These are phyloP conservation scores for Ichneumon xanthorius DNA, from an alignment of 2,888 invertebrate genomes.

Conservation along the genomic window DNA sequence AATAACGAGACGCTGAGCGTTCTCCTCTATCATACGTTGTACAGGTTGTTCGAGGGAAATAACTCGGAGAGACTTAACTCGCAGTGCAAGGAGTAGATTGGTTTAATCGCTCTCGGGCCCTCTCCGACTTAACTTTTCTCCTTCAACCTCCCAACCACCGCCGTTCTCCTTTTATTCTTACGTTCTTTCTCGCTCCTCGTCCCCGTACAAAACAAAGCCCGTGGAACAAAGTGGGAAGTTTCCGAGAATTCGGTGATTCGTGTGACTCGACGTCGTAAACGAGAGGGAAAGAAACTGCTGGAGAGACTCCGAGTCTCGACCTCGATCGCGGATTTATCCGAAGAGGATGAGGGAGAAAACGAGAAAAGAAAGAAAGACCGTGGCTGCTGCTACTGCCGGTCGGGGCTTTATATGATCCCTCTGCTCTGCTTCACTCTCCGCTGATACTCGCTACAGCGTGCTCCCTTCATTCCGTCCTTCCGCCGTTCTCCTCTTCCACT, in stretches of 20 bases:
- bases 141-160: constrained; percentile 1
- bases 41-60: constrained; percentile 18
- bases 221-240: constrained; percentile 72
- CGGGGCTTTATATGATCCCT: constrained; percentile 60
- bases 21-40: not conserved
- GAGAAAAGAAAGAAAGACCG: constrained; percentile 55
- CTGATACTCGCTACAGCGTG: constrained; percentile 22
- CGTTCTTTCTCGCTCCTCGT: constrained; percentile 32
- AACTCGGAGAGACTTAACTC: not conserved
- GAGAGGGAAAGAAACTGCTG: constrained; percentile 45
- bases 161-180: not conserved
- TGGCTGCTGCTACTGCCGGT: constrained; percentile 46
- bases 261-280: constrained; percentile 56
- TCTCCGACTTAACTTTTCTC: constrained; percentile 68
- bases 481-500: constrained; percentile 35
- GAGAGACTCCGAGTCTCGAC: constrained; percentile 67
- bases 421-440: constrained; percentile 50
- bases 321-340: constrained; percentile 68
- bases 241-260: constrained; percentile 64
- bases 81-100: constrained; percentile 64
- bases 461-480: constrained; percentile 38
- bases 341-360: constrained; percentile 54
- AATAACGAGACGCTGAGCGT: constrained; percentile 9
- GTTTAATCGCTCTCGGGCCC: constrained; percentile 71
- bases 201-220: constrained; percentile 72